phyloP scores from a whole-genome alignment of 2,797 vertebrate genomes.

The Decapterus maruadsi region DNA sequence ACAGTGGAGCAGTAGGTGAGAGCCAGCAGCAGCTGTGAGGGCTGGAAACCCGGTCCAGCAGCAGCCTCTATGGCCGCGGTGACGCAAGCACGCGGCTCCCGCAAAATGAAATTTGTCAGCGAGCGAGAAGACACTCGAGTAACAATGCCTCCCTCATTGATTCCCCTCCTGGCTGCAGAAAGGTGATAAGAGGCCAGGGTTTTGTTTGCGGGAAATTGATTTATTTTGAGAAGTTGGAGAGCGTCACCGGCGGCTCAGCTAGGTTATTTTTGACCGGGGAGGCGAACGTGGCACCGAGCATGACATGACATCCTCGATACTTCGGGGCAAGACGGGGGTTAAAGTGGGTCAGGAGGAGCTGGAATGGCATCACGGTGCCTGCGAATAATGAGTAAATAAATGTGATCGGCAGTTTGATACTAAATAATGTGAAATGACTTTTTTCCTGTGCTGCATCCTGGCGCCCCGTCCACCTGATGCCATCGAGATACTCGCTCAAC shows the following conservation, averaged over 20 bases:
- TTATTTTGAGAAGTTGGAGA: constrained; percentile 59
- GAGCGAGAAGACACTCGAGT: constrained; percentile 44
- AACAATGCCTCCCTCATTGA: constrained; percentile 65
- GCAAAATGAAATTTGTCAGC: constrained; percentile 50
- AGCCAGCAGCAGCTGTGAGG: constrained; percentile 46
- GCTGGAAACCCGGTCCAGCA: constrained; percentile 22
- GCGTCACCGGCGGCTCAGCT: constrained; percentile 25
- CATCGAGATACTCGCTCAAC: neutral
- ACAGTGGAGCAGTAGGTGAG: constrained; percentile 38
- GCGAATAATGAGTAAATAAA: neutral
- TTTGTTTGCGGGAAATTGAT: constrained; percentile 78
- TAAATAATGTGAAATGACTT: neutral
- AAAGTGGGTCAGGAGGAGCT: neutral
- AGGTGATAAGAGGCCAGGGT: constrained; percentile 72
- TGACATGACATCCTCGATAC: neutral
- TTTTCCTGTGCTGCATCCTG: neutral
- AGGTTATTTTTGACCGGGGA: constrained; percentile 20
- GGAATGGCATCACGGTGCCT: neutral
- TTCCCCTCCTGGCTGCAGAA: constrained; percentile 70
- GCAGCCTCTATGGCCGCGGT: constrained; percentile 27
- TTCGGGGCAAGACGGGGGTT: constrained; percentile 4
- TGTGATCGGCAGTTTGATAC: neutral
- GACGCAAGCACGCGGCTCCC: constrained; percentile 23
- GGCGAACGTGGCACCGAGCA: neutral
- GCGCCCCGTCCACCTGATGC: neutral